Conservation (phyloP, 2,888 invertebrate species). For the Lingula anatina region DNA sequence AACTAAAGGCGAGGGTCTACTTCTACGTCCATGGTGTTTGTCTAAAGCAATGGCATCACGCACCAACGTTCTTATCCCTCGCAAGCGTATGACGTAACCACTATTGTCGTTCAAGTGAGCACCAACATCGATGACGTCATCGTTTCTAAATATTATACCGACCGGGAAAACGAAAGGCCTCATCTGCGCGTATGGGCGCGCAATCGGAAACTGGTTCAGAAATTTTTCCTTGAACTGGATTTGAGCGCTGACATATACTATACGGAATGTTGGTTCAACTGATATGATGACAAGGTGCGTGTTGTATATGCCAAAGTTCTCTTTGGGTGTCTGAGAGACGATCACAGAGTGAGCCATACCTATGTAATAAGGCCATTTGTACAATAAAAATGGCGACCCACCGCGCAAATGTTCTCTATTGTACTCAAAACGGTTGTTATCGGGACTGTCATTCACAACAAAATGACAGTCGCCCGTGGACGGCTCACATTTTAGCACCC, state of each 20-base stretch:
- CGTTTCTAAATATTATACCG: not conserved
- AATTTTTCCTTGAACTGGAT: not conserved
- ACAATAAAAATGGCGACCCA: not conserved
- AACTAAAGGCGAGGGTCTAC: no score
- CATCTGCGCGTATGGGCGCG: not conserved
- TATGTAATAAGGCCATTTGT: not conserved
- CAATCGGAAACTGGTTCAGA: not conserved
- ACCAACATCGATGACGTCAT: not conserved
- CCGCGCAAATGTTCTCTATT: not conserved
- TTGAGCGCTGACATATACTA: not conserved
- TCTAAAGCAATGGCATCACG: no score
- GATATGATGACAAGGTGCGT: not conserved
- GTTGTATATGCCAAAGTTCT: not conserved
- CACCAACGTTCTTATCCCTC: no score
- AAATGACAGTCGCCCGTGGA: not conserved
- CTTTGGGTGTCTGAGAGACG: not conserved
- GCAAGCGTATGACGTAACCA: not conserved
- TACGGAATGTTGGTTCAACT: not conserved
- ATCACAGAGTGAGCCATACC: not conserved
- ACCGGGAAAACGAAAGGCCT: not conserved
- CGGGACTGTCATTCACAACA: not conserved
- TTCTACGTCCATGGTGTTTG: no score
- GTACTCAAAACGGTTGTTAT: not conserved
- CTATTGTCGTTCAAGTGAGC: not conserved
- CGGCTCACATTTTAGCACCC: not conserved